These are phyloP conservation scores for Halcyon senegalensis DNA, from an alignment of 2,113 vertebrate species.

Conservation along the genomic window DNA sequence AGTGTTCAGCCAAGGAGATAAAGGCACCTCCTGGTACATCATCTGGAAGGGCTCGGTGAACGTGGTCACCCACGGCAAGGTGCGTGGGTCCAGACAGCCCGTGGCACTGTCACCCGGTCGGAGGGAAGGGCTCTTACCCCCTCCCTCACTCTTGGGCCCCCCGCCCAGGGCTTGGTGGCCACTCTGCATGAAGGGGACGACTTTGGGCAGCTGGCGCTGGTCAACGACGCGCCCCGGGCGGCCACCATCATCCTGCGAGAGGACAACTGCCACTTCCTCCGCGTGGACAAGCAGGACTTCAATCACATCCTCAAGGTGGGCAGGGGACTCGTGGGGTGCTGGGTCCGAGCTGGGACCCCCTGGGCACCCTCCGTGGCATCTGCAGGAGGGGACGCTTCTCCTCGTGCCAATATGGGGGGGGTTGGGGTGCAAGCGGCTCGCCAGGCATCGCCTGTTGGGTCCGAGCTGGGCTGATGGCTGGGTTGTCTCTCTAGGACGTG, in stretches of 20 bases:
- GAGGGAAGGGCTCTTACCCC: background rate
- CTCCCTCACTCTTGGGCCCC: rapidly evolving
- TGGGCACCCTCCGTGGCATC: rapidly evolving
- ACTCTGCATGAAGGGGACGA: conserved; percentile 93
- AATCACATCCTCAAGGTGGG: conserved; percentile 92
- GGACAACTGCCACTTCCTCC: conserved; percentile 94
- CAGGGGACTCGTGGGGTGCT: background rate
- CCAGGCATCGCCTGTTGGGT: rapidly evolving
- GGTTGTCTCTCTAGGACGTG: conserved; percentile 81
- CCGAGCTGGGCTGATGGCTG: rapidly evolving
- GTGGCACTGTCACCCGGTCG: rapidly evolving
- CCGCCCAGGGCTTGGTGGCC: conserved; percentile 86
- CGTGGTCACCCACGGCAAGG: conserved; percentile 96
- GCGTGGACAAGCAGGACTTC: conserved; percentile 95
- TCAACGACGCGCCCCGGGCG: conserved; percentile 91
- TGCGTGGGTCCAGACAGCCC: background rate
- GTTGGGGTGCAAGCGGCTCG: background rate
- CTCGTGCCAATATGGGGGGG: rapidly evolving
- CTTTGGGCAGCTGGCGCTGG: conserved; percentile 92
- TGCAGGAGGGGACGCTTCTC: background rate
- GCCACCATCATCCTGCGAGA: conserved; percentile 93
- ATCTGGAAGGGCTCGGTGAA: conserved; percentile 98
- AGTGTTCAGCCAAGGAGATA: conserved; percentile 98
- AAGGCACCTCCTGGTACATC: conserved; percentile 96
- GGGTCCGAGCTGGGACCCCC: background rate